phyloP scores from a whole-genome alignment of 2,797 vertebrate genomes.

The Sternarchorhynchus goeldii region DNA sequence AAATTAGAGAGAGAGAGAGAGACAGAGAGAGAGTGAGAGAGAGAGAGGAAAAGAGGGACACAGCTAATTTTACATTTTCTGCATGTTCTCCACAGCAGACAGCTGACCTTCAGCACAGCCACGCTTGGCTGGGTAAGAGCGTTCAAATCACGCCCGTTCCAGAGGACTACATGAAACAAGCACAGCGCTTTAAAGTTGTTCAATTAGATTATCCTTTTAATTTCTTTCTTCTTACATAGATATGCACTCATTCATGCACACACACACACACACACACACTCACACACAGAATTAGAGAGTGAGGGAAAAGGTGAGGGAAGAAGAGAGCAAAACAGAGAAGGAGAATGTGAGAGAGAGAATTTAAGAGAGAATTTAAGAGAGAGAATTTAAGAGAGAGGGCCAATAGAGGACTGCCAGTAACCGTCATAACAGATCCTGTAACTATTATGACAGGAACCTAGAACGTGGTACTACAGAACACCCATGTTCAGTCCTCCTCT shows the following conservation, averaged over 20 bases:
- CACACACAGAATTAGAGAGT: constrained; percentile 26
- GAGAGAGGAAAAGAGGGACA: constrained; percentile 18
- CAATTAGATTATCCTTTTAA: constrained; percentile 76
- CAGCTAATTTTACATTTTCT: constrained; percentile 71
- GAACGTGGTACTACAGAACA: neutral
- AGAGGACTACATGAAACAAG: constrained; percentile 71
- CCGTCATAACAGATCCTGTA: neutral
- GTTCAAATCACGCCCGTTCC: constrained; percentile 66
- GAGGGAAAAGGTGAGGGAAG: neutral
- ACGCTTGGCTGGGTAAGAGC: constrained; percentile 66
- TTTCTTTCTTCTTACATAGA: constrained; percentile 66
- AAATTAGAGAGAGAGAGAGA: constrained; percentile 24
- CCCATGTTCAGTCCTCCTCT: neutral
- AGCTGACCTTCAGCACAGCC: constrained; percentile 75
- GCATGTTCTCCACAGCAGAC: constrained; percentile 72
- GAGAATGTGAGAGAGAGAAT: neutral
- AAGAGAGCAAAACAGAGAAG: neutral
- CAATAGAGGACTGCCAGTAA: no score
- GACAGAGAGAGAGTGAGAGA: neutral
- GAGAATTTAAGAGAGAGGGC: neutral
- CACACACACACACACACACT: constrained; percentile 32
- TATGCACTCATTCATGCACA: constrained; percentile 56
- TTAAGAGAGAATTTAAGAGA: no score
- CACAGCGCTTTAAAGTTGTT: constrained; percentile 73
- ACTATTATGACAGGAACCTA: constrained; percentile 11